Base-by-base conservation (phyloP, 2,888 invertebrate species). In the Leucophora obtusa region DNA sequence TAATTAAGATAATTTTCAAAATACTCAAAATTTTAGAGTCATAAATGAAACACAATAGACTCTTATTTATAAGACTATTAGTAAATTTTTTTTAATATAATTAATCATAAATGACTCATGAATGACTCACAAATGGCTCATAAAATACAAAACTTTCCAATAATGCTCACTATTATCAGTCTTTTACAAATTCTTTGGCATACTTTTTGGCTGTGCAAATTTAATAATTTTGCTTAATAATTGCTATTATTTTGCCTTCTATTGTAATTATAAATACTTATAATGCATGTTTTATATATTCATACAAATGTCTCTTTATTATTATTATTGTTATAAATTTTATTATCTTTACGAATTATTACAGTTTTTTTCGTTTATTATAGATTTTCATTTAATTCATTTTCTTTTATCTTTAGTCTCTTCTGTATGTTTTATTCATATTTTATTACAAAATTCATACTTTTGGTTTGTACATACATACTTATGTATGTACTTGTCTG, bases 241-340 rank as follows among this genome's bases (percentile, higher is more conserved):
- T 3, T 38, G 38, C 38, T 14, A 11, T 38, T 38, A 11, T 38
- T 10, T 14, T 11, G 4, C 10, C 14, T 11, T 38, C 11, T 11
- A 11, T 38, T 38, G 14, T 38, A 11, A 11, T 38, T 38, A 11
- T 4, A 38, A 38, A 38, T 38, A 11, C 38, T 38, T 38, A 38
- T 38, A 38, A 38, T 38, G 1, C 11, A 38, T 38, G 38, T 38
- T 38, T 2, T 38, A 43, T 47, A 28, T 47, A 47, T 47, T 58
- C 56, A 59, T 69, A 50, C 17, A 43, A 33, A 18, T 33, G 18
- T 59, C 17, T n/a, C 50, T 69, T 59, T 54, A 69, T 59, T 59
- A 33, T 69, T 50, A 69, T 69, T 50, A 69, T 69, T 58, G 24
- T 28, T 33, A 33, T 59, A 28, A 58, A 58, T 58, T 59, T 69